Conservation (phyloP, 2,888 invertebrate species). For the Drosophila melanocephala region DNA sequence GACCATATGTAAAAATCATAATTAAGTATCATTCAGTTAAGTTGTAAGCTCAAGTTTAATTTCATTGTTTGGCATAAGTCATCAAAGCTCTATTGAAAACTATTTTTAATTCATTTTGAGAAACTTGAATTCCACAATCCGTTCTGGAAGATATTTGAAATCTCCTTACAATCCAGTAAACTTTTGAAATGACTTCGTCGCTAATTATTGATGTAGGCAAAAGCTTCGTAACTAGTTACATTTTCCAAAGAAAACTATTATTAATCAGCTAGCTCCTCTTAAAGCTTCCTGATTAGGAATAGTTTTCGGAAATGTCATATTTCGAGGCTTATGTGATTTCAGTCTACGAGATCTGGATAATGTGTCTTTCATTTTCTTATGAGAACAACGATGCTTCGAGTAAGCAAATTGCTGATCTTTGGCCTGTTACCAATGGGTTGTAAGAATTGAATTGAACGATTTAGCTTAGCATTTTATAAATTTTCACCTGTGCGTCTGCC, state of each 20-base stretch:
- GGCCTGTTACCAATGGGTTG: not conserved
- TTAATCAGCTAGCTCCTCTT: not conserved
- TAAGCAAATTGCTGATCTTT: too few species aligned
- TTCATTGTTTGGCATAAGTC: not conserved
- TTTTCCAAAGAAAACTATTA: not conserved
- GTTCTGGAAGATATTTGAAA: not conserved
- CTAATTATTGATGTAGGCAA: not conserved
- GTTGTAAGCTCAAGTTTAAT: not conserved
- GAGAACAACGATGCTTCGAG: not conserved
- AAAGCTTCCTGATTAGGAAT: conserved; percentile 2
- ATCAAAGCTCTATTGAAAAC: not conserved
- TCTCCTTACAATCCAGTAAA: not conserved
- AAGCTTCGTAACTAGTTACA: not conserved
- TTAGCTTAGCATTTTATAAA: conserved; percentile 1
- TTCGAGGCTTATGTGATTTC: not conserved
- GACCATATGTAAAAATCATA: not conserved
- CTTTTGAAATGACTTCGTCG: not conserved
- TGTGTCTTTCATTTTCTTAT: not conserved
- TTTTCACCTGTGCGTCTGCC: not conserved
- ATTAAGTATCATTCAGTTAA: not conserved
- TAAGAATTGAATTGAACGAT: not conserved
- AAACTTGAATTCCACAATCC: not conserved
- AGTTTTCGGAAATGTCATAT: not conserved
- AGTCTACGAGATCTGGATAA: not conserved
- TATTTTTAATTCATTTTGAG: not conserved